Evolutionary conservation across 1,140 invertebrate genomes (phyloP), one percentile per base, ranked within the genome.

Genomic region (Aporrectodea caliginosa): DNA sequence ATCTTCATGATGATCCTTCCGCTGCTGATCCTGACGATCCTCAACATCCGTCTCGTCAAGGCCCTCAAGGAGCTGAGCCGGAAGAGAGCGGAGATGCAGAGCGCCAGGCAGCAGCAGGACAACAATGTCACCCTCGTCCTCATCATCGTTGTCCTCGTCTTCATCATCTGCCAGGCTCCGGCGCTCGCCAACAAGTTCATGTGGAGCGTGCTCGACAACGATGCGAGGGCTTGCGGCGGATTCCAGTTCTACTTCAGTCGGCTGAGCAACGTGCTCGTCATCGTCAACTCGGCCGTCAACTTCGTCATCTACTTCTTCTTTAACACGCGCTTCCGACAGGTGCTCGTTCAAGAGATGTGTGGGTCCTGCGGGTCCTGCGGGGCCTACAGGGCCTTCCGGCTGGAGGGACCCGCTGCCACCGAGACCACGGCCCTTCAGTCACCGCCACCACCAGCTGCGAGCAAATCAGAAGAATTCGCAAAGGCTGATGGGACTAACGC

Each of bases 111-210:
- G 33, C 75, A 80, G 75, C 79, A 80, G 75, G 79, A 80, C 75
- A 80, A 80, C 76, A 81, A 81, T 31, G 77, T 81, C 69, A 81
- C 80, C 12, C 71, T 81, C 27, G 80, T 81, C 27, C 77, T 81
- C 27, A 79, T 81, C 69, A 68, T 81, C 70, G 80, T 81, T 69
- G 72, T 81, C 70, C 29, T 81, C 34, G 76, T 81, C 22, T 81
- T 81, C 80, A 80, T 73, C 79, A 69, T 80, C 68, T 80, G 79
- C 29, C 79, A 80, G 75, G 75, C 75, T 32, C 80, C 80, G 16
- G 76, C 80, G 12, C 72, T 81, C 33, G 72, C 75, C 76, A 81
- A 78, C 72, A 69, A 78, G 72, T 32, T 81, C 33, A 34, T 81
- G 33, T 81, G 80, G 80, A 74, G 69, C 31, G 30, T 75, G 34